A percentile compares a stretch with the other conserved stretches of the same genome.
Conservation (phyloP, 2,888 invertebrate genomes). For the Stratiomys singularior region DNA sequence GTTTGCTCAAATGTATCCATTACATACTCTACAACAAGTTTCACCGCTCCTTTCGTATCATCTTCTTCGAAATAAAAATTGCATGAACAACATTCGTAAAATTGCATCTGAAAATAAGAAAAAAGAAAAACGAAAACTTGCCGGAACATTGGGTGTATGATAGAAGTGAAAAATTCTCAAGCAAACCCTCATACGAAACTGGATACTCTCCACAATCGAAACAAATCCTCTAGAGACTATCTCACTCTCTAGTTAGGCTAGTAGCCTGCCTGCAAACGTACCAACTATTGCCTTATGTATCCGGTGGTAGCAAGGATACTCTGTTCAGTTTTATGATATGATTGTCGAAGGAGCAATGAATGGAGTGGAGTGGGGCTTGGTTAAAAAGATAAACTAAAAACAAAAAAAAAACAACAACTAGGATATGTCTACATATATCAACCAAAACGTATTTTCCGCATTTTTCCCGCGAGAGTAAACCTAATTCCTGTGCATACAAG, state of each 20-base stretch:
- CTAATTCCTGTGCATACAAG: not conserved
- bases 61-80: not conserved
- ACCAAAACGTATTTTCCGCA: not conserved
- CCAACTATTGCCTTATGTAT: too few relatives aligned
- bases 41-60: too few relatives aligned
- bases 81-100: constrained; percentile 1
- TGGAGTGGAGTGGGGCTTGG: not conserved
- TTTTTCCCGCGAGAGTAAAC: not conserved
- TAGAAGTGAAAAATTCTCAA: not conserved
- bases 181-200: not conserved
- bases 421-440: not conserved
- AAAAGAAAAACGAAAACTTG: not conserved
- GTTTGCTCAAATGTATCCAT: too few relatives aligned
- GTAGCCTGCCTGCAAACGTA: too few relatives aligned
- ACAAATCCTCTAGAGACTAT: not conserved
- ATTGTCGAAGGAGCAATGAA: not conserved
- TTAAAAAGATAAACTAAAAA: not conserved
- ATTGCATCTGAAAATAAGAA: constrained; percentile 11
- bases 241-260: not conserved
- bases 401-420: not conserved
- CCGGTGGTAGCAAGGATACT: not conserved
- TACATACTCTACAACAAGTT: too few relatives aligned
- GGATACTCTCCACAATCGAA: not conserved
- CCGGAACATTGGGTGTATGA: not conserved
- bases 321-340: not conserved